These are phyloP conservation scores for Rhinatrema bivittatum DNA, from an alignment of 2,797 vertebrate genomes.

Conservation along the genomic window DNA sequence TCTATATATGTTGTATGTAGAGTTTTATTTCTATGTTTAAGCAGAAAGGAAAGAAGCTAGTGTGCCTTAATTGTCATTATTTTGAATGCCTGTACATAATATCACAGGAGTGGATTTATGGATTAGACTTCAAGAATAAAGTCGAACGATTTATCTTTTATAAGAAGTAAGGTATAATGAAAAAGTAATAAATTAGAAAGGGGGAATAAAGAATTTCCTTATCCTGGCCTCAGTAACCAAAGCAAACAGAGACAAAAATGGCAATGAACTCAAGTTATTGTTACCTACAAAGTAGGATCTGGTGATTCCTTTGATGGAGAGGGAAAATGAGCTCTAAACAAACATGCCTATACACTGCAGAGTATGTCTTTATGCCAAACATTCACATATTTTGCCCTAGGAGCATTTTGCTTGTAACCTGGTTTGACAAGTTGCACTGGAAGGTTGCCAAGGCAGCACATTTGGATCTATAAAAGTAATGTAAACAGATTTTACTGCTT, in stretches of 20 bases:
- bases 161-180: constrained; percentile 45
- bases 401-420: constrained; percentile 51
- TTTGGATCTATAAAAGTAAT: constrained; percentile 20
- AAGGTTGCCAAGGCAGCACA: constrained; percentile 39
- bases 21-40: too few relatives aligned
- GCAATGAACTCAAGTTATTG: constrained; percentile 36
- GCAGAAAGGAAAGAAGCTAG: too few relatives aligned
- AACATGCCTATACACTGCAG: constrained; percentile 58
- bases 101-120: constrained; percentile 5
- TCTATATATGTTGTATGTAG: too few relatives aligned
- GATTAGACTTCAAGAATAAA: constrained; percentile 23
- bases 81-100: too few relatives aligned
- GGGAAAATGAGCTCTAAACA: constrained; percentile 49
- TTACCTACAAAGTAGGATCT: constrained; percentile 42
- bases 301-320: constrained; percentile 53
- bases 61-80: too few relatives aligned
- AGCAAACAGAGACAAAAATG: constrained; percentile 51
- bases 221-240: constrained; percentile 53
- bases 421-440: constrained; percentile 57
- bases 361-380: constrained; percentile 29
- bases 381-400: constrained; percentile 45
- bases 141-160: constrained; percentile 14
- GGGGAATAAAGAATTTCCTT: constrained; percentile 27
- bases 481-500: constrained; percentile 9
- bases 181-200: constrained; percentile 54